Conservation (phyloP, 1,140 invertebrate genomes). For the Battus philenor region DNA sequence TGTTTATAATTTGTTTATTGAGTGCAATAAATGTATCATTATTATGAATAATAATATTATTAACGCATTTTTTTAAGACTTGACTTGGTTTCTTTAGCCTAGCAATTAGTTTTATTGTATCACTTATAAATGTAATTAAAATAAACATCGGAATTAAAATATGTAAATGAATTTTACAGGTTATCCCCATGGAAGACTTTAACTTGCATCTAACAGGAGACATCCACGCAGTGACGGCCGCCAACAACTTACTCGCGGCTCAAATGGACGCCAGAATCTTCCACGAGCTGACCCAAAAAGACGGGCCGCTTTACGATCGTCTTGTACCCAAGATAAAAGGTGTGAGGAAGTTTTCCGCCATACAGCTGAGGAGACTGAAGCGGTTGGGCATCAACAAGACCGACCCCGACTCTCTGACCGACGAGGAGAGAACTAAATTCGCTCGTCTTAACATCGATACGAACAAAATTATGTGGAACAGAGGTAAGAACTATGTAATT, state of each 20-base stretch:
- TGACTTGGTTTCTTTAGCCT: too few species aligned
- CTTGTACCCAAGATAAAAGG: constrained; percentile 84
- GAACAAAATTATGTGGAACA: constrained; percentile 93
- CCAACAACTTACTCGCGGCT: constrained; percentile 97
- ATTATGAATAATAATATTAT: too few species aligned
- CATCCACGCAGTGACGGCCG: constrained; percentile 98
- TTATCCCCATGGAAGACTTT: constrained; percentile 99
- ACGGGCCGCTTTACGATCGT: constrained; percentile 90
- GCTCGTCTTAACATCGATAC: constrained; percentile 94
- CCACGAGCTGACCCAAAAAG: constrained; percentile 94
- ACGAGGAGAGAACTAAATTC: constrained; percentile 88
- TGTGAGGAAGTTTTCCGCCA: constrained; percentile 86
- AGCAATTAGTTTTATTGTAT: too few species aligned
- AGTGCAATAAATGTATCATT: too few species aligned
- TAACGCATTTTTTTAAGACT: too few species aligned
- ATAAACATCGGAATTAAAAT: too few species aligned
- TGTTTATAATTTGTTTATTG: too few species aligned
- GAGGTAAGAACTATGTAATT: constrained; percentile 83
- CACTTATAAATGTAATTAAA: too few species aligned
- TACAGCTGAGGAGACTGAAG: constrained; percentile 87
- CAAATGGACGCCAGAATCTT: constrained; percentile 96
- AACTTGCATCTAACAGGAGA: constrained; percentile 99
- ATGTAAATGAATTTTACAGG: constrained; percentile 68
- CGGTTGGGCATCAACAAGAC: constrained; percentile 93
- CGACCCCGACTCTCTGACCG: constrained; percentile 87